phyloP scores from a whole-genome alignment of 2,797 vertebrate genomes.

The Champsocephalus esox region DNA sequence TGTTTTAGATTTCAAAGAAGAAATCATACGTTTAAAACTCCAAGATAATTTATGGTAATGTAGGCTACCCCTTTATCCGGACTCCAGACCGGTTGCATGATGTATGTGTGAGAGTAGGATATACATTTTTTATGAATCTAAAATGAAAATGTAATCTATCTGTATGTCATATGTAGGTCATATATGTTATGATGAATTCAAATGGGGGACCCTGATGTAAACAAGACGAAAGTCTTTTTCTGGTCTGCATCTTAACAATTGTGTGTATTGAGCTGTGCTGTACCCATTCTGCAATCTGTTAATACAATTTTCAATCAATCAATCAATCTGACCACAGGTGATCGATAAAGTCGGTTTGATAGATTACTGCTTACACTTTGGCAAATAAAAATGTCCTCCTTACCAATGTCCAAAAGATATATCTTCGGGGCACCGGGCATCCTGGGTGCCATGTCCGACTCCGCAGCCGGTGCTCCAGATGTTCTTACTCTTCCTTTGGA shows the following conservation, averaged over 20 bases:
- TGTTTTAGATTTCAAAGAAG: not conserved
- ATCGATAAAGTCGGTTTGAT: conserved; percentile 25
- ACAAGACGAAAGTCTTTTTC: no score
- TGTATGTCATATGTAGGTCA: no score
- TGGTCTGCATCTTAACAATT: no score
- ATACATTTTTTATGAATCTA: not conserved
- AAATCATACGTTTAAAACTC: not conserved
- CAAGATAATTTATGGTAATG: conserved; percentile 36
- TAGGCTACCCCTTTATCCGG: conserved; percentile 1
- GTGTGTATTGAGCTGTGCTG: no score
- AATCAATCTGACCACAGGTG: conserved; percentile 1
- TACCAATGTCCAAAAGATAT: conserved; percentile 65
- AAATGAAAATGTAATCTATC: no score
- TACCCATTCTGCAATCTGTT: no score
- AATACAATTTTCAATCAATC: no score
- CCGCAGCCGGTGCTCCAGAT: conserved; percentile 83
- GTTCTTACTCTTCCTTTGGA: conserved; percentile 57
- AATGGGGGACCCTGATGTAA: no score
- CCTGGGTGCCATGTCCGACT: conserved; percentile 74
- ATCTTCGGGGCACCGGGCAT: conserved; percentile 67
- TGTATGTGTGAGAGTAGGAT: conserved; percentile 40
- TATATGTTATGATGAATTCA: no score
- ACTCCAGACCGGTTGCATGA: conserved; percentile 28
- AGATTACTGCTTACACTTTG: not conserved
- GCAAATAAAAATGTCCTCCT: conserved; percentile 68